Evolutionary conservation across 2,797 vertebrate species (phyloP), one percentile per base, ranked within the genome.

Genomic region (Zonotrichia albicollis): DNA sequence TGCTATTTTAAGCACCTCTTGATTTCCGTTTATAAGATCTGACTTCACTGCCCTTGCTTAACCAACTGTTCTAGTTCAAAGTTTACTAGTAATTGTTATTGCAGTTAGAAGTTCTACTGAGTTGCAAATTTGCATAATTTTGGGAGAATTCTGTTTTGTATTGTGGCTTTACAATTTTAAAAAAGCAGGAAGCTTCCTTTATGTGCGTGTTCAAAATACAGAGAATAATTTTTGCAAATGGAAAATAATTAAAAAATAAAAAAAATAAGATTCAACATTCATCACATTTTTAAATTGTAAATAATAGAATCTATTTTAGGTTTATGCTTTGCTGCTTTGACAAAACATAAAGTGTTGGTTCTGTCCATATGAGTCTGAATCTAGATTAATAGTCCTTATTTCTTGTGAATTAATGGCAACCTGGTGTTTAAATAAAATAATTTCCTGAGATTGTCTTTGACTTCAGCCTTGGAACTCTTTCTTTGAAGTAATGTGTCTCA

Each of bases 391-490:
- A 54, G 32, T 51, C 23, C 11, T 65, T 43, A n/a, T 48, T 90
- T 84, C 43, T 75, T 87, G 19, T 21, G 48, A 82, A 79, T 79
- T 70, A 84, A 48, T n/a, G 26, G 4, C 40, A 91, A 26, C 8
- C 18, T 48, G 32, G 20, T 62, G 13, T 38, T 92, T 89, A 78
- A 95, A 82, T 55, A 76, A 62, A 96, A 67, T 25, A 11, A 81
- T 75, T 74, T 94, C 19, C 18, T 51, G 42, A 88, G 48, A 46
- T 20, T 82, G 23, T 51, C 14, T 73, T 45, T 53, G 48, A 76
- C 34, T 78, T 90, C 25, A 81, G 8, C 13, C 29, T 80, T 20
- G 13, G 12, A 87, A 48, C 11, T 13, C 30, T 40, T 46, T 65
- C 62, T 48, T 43, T 80, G 54, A 80, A n/a, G 1, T n/a, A 55